Conservation (phyloP, 2,888 invertebrate species). For the Busseola fusca region DNA sequence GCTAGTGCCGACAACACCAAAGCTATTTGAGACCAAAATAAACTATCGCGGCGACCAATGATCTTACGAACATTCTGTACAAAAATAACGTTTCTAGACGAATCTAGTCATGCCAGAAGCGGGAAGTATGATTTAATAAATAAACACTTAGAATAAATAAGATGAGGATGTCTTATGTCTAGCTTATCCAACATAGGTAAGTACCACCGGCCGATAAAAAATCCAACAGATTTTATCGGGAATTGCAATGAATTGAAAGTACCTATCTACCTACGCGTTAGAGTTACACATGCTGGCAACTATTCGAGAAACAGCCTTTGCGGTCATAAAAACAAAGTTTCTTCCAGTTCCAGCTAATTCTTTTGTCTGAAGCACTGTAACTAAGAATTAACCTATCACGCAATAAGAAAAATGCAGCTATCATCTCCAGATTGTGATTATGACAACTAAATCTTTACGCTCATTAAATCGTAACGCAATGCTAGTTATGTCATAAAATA, state of each 20-base stretch:
- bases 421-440: constrained; percentile 18
- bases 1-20: constrained; percentile 51
- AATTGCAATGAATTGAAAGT: background rate
- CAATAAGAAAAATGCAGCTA: constrained; percentile 2
- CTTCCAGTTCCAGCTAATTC: background rate
- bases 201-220: background rate
- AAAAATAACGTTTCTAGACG: constrained; percentile 69
- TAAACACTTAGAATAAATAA: background rate
- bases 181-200: background rate
- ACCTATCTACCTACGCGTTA: background rate
- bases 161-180: background rate
- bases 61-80: constrained; percentile 66
- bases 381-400: constrained; percentile 1
- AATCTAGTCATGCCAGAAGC: constrained; percentile 53
- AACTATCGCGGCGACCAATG: constrained; percentile 65
- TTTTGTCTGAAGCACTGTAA: background rate
- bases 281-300: background rate
- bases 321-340: background rate
- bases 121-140: constrained; percentile 18
- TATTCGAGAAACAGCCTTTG: constrained; percentile 4
- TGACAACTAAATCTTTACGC: constrained; percentile 26
- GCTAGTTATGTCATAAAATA: constrained; percentile 22
- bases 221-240: background rate
- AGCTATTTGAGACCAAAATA: constrained; percentile 69
- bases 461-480: constrained; percentile 38